These are phyloP conservation scores for Noctuana brunneofusca DNA, from an alignment of 2,888 invertebrate species.

Conservation along the genomic window DNA sequence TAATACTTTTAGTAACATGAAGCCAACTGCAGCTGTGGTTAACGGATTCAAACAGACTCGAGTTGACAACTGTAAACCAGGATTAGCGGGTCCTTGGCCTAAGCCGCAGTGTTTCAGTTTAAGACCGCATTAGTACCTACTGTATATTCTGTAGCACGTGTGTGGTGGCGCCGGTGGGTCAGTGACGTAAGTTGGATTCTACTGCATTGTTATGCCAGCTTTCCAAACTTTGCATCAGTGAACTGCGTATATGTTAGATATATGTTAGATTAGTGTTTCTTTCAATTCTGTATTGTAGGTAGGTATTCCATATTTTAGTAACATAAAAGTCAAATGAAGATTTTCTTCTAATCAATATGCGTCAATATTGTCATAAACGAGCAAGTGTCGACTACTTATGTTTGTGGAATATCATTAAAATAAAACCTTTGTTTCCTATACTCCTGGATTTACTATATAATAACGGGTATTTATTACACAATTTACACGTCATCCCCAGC, in stretches of 20 bases:
- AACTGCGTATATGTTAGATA: background rate
- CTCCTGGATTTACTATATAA: too few relatives aligned
- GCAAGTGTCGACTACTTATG: too few relatives aligned
- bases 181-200: conserved; percentile 44
- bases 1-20: background rate
- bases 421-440: background rate
- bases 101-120: conserved; percentile 49
- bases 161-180: conserved; percentile 4
- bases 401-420: background rate
- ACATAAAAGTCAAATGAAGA: too few relatives aligned
- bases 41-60: conserved; percentile 6
- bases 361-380: too few relatives aligned
- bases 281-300: background rate
- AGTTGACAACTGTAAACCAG: conserved; percentile 45
- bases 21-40: conserved; percentile 6
- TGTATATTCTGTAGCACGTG: background rate
- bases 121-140: conserved; percentile 43
- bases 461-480: background rate
- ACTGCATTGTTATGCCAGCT: conserved; percentile 38
- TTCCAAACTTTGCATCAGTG: conserved; percentile 17
- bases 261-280: too few relatives aligned
- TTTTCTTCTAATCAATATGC: too few relatives aligned
- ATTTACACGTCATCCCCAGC: conserved; percentile 3
- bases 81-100: conserved; percentile 44
- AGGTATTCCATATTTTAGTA: too few relatives aligned